Percentiles rank a stretch among this genome's conserved stretches.
Evolutionary conservation across 2,113 vertebrate species (phyloP).

Genomic region (Cyphomyrus discorhynchus): DNA sequence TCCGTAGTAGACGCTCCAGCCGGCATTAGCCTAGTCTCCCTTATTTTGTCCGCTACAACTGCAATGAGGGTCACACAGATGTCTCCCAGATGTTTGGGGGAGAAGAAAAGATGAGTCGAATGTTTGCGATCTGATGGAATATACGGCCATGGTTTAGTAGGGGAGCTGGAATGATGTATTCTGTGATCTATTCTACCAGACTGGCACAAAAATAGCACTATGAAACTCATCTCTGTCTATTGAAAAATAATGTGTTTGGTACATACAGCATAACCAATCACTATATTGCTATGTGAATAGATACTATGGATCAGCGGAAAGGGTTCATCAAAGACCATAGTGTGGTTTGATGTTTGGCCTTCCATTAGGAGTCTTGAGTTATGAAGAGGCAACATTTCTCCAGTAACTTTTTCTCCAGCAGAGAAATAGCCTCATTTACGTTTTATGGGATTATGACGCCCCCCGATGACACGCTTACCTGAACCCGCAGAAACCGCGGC

Average conservation of each 20-base stretch:
- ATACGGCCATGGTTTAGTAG: not conserved
- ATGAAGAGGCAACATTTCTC: not conserved
- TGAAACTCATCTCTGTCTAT: not conserved
- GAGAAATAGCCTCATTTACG: not conserved
- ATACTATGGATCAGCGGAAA: not conserved
- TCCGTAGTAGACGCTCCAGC: not conserved
- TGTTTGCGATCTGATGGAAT: not conserved
- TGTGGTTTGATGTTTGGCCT: not conserved
- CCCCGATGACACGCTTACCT: constrained; percentile 35
- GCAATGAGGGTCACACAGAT: not conserved
- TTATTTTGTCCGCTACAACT: not conserved
- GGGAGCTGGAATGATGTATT: not conserved
- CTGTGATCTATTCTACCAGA: not conserved
- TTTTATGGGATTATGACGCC: not conserved
- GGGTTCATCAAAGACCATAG: not conserved
- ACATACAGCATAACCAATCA: not conserved
- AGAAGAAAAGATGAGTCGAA: not conserved
- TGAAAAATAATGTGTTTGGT: not conserved
- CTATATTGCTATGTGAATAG: not conserved
- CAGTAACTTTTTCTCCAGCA: not conserved
- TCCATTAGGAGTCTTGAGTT: not conserved
- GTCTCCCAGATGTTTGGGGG: not conserved
- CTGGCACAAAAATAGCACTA: not conserved
- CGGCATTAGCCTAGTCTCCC: not conserved
- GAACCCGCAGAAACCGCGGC: constrained; percentile 51